Evolutionary conservation across 2,113 vertebrate species (phyloP).

Genomic region (Promerops cafer): DNA sequence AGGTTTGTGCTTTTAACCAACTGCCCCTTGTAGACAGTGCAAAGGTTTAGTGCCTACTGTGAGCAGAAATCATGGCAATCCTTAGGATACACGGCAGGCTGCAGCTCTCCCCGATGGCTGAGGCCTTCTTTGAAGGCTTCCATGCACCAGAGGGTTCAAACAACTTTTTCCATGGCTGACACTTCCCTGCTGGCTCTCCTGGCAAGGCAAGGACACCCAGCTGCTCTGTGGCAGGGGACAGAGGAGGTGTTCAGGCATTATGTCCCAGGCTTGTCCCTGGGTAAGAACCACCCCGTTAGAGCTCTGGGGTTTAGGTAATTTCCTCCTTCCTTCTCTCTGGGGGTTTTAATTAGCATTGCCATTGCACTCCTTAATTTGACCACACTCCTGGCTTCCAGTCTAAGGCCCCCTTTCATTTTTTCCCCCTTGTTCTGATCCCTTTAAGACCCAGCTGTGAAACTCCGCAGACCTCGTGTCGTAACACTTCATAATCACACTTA

Average conservation of each 20-base stretch:
- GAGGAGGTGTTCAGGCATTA: neutral
- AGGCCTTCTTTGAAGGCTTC: neutral
- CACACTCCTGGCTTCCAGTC: neutral
- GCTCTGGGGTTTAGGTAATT: neutral
- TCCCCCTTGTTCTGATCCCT: neutral
- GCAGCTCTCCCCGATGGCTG: neutral
- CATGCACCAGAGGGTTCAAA: neutral
- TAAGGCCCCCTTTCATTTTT: neutral
- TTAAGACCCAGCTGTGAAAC: slow-evolving; percentile 16
- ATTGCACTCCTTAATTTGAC: neutral
- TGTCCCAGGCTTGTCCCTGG: neutral
- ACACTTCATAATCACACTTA: slow-evolving; percentile 36
- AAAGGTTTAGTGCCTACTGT: neutral
- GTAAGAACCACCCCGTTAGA: neutral
- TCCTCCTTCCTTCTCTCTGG: neutral
- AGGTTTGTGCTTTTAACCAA: neutral
- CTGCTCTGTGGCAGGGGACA: neutral
- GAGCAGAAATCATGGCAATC: neutral
- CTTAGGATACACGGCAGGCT: neutral
- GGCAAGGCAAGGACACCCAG: neutral
- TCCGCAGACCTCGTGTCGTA: neutral
- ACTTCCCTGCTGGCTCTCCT: neutral
- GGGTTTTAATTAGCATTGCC: neutral
- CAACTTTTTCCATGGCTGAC: neutral
- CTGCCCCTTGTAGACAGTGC: neutral